A percentile compares a stretch with the other conserved stretches of the same genome.
These are phyloP conservation scores for Macrosteles quadrilineatus DNA, from an alignment of 1,140 invertebrate species.

Conservation along the genomic window DNA sequence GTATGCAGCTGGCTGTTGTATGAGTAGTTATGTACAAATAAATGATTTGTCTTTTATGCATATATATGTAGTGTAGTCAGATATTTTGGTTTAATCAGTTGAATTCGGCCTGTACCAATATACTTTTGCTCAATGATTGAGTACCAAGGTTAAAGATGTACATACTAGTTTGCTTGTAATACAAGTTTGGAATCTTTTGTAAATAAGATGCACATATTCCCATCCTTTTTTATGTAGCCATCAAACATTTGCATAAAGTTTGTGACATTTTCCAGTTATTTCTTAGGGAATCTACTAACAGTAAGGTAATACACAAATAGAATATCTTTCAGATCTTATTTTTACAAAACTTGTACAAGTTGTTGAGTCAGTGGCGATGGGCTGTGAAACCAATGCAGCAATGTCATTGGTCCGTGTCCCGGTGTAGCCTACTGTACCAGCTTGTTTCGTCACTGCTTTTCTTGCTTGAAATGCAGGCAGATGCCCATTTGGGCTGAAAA, in stretches of 20 bases:
- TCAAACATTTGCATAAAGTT: not conserved
- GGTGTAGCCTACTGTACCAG: no score
- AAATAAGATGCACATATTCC: conserved; percentile 12
- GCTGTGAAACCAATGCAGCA: no score
- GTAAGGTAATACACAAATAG: no score
- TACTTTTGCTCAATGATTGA: not conserved
- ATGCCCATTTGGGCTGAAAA: no score
- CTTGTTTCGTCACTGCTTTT: no score
- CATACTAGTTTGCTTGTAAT: not conserved
- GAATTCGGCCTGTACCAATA: not conserved
- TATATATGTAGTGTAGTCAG: not conserved
- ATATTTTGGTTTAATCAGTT: not conserved
- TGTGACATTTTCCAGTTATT: no score
- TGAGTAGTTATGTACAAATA: conserved; percentile 2
- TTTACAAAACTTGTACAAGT: no score
- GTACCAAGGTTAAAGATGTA: not conserved
- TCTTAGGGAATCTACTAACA: no score
- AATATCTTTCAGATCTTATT: no score
- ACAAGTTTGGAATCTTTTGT: not conserved
- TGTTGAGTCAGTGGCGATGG: no score
- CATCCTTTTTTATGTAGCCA: not conserved
- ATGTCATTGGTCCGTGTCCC: no score
- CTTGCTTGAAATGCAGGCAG: no score
- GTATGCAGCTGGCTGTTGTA: not conserved
- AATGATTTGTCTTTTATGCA: not conserved